phyloP scores from a whole-genome alignment of 2,888 invertebrate species.

The Tetragonula carbonaria region DNA sequence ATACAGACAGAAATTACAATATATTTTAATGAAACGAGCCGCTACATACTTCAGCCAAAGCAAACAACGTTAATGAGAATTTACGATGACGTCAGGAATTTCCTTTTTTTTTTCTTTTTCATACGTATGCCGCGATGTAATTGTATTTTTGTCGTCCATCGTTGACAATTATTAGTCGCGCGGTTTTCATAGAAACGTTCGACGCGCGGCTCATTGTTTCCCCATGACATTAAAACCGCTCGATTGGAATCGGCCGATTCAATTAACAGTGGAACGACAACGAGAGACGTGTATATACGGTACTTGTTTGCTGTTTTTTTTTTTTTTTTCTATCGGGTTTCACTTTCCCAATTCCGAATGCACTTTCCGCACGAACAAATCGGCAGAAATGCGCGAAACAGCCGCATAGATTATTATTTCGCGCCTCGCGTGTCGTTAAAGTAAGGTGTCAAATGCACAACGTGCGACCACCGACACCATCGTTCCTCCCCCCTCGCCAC shows the following conservation, averaged over 20 bases:
- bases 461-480: not conserved
- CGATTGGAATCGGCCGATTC: constrained; percentile 1
- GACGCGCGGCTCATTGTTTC: not conserved
- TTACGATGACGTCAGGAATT: not conserved
- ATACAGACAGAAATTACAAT: not conserved
- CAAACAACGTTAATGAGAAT: not conserved
- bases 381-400: constrained; percentile 6
- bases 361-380: constrained; percentile 5
- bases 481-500: not conserved
- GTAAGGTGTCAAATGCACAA: constrained; percentile 53
- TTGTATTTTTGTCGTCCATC: constrained; percentile 8
- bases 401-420: constrained; percentile 12
- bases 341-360: not conserved
- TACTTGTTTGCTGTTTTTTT: not conserved
- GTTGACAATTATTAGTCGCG: constrained; percentile 1
- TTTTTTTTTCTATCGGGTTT: not conserved
- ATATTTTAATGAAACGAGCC: not conserved
- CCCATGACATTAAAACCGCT: constrained; percentile 8
- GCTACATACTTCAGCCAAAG: not conserved
- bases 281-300: not conserved
- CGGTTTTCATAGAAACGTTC: not conserved
- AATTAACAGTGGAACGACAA: constrained; percentile 1
- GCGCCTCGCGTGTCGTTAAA: not conserved
- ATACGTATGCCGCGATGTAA: not conserved
- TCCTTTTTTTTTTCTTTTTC: not conserved